Evolutionary conservation across 1,140 invertebrate genomes (phyloP).

Genomic region (Pseudomyrmex gracilis): DNA sequence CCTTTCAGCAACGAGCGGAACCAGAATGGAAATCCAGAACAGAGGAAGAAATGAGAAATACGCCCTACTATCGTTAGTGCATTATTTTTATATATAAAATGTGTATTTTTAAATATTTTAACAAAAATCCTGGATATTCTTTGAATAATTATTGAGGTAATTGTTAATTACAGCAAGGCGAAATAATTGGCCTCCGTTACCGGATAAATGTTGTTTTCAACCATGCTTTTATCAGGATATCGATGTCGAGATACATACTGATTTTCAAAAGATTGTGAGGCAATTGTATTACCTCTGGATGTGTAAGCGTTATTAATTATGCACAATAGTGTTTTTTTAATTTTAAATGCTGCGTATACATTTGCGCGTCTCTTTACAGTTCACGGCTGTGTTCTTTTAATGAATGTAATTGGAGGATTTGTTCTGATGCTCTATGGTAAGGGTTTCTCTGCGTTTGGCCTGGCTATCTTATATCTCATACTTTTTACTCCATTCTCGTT

Average conservation of each 20-base stretch:
- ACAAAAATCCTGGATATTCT: not conserved
- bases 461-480: slow-evolving; percentile 95
- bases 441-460: slow-evolving; percentile 93
- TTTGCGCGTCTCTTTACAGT: slow-evolving; percentile 87
- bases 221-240: slow-evolving; percentile 99
- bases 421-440: slow-evolving; percentile 88
- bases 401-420: slow-evolving; percentile 95
- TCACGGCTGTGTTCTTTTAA: slow-evolving; percentile 93
- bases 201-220: slow-evolving; percentile 95
- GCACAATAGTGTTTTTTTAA: slow-evolving; percentile 1
- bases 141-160: slow-evolving; percentile 21
- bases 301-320: slow-evolving; percentile 89
- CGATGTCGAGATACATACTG: slow-evolving; percentile 98
- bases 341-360: not conserved
- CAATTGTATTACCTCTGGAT: slow-evolving; percentile 98
- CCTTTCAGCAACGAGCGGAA: slow-evolving; percentile 87
- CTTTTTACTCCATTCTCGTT: slow-evolving; percentile 99
- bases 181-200: slow-evolving; percentile 99
- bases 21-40: slow-evolving; percentile 95
- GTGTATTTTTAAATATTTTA: slow-evolving; percentile 5
- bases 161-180: slow-evolving; percentile 87
- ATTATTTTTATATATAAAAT: not conserved
- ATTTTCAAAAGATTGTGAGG: slow-evolving; percentile 98
- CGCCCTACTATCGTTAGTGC: slow-evolving; percentile 88
- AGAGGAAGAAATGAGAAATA: slow-evolving; percentile 94